phyloP scores from a whole-genome alignment of 1,140 invertebrate genomes.

The Rhopalosiphum maidis region DNA sequence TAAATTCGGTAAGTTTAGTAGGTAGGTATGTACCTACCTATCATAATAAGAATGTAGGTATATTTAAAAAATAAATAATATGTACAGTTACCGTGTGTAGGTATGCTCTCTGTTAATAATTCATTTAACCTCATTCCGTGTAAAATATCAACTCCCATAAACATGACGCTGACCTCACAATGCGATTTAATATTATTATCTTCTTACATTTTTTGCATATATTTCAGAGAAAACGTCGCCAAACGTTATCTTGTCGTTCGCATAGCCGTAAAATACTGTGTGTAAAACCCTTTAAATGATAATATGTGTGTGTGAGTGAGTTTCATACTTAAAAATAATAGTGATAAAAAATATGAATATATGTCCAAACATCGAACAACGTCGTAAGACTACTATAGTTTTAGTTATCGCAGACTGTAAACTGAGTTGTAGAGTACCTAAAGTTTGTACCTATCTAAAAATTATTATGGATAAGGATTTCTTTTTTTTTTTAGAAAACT shows the following conservation, averaged over 20 bases:
- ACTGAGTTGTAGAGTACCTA: background rate
- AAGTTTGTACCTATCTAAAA: background rate
- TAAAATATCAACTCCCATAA: background rate
- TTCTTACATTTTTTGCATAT: background rate
- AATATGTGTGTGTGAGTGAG: background rate
- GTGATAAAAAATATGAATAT: background rate
- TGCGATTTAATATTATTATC: background rate
- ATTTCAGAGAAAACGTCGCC: background rate
- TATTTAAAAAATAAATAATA: constrained; percentile 8
- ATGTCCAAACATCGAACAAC: background rate
- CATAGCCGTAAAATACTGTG: background rate
- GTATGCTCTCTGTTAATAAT: background rate
- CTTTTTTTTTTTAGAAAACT: background rate
- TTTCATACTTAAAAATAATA: background rate
- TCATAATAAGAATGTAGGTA: background rate
- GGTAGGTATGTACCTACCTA: background rate
- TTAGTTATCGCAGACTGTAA: background rate
- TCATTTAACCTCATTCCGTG: constrained; percentile 19
- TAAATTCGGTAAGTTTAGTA: background rate
- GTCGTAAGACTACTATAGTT: background rate
- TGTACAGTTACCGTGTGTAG: constrained; percentile 29
- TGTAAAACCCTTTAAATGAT: background rate
- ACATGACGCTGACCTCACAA: background rate
- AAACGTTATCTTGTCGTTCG: background rate
- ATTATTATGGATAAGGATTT: background rate